These are phyloP conservation scores for Callipepla californica DNA, from an alignment of 2,113 vertebrate species.

Conservation along the genomic window DNA sequence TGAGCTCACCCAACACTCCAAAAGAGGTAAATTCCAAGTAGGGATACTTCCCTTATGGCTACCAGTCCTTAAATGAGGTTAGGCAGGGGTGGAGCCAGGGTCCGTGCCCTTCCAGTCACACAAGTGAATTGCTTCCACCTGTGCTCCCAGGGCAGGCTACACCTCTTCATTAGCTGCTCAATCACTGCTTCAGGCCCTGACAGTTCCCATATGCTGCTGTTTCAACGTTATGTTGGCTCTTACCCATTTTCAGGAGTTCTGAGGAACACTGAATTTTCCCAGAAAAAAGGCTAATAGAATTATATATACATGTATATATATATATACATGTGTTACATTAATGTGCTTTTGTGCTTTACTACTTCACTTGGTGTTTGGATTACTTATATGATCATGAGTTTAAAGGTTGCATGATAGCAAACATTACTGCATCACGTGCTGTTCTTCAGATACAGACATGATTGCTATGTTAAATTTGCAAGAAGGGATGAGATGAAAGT, in stretches of 20 bases:
- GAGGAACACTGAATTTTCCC: background rate
- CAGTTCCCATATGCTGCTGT: background rate
- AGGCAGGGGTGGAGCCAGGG: too few relatives aligned
- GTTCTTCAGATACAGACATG: background rate
- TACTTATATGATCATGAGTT: background rate
- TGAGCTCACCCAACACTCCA: too few relatives aligned
- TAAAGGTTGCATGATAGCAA: conserved; percentile 4
- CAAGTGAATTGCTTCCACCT: too few relatives aligned
- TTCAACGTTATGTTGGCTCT: background rate
- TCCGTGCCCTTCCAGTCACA: too few relatives aligned
- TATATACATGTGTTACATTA: background rate
- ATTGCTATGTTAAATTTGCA: background rate
- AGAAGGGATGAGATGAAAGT: background rate
- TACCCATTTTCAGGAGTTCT: background rate
- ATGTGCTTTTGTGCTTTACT: background rate
- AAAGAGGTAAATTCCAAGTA: too few relatives aligned
- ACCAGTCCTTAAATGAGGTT: too few relatives aligned
- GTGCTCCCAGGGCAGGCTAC: too few relatives aligned
- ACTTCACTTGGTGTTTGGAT: background rate
- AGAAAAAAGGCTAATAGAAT: background rate
- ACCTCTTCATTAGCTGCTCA: too few relatives aligned
- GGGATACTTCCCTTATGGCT: too few relatives aligned
- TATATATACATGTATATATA: too few relatives aligned
- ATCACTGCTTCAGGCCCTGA: too few relatives aligned
- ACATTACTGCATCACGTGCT: background rate